These are phyloP conservation scores for Papilio xuthus DNA, from an alignment of 1,140 invertebrate genomes.

Conservation along the genomic window DNA sequence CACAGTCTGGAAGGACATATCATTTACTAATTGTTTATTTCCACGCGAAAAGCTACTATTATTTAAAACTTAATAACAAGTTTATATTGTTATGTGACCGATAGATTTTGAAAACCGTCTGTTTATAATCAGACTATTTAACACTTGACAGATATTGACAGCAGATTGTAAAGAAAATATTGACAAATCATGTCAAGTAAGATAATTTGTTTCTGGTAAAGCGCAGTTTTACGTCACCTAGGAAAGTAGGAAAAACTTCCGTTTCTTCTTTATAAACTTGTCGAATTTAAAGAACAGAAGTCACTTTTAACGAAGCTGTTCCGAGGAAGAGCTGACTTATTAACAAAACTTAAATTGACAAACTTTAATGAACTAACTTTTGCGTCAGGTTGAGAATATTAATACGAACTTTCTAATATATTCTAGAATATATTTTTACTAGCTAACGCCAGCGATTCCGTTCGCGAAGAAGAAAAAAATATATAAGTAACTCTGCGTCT, in stretches of 20 bases:
- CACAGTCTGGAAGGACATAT: too few species aligned
- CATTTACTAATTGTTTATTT: too few species aligned
- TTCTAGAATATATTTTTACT: neutral
- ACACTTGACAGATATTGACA: too few species aligned
- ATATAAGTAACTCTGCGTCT: too few species aligned
- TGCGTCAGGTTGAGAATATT: conserved; percentile 2
- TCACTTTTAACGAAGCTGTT: conserved; percentile 1
- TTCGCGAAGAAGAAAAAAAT: too few species aligned
- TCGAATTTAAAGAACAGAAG: conserved; percentile 5
- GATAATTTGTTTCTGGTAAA: neutral
- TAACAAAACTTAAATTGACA: conserved; percentile 24
- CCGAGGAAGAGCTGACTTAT: conserved; percentile 6
- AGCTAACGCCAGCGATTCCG: neutral
- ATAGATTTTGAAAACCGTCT: neutral
- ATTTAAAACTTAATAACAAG: too few species aligned
- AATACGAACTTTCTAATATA: conserved; percentile 1
- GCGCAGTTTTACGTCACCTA: neutral
- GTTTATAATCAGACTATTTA: neutral
- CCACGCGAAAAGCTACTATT: too few species aligned
- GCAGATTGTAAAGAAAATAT: neutral
- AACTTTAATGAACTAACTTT: conserved; percentile 22
- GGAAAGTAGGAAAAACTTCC: neutral
- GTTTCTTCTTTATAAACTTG: neutral
- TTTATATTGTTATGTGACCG: neutral
- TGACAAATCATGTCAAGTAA: neutral